Conservation (phyloP, 2,113 vertebrate genomes). For the Oceanites oceanicus region DNA sequence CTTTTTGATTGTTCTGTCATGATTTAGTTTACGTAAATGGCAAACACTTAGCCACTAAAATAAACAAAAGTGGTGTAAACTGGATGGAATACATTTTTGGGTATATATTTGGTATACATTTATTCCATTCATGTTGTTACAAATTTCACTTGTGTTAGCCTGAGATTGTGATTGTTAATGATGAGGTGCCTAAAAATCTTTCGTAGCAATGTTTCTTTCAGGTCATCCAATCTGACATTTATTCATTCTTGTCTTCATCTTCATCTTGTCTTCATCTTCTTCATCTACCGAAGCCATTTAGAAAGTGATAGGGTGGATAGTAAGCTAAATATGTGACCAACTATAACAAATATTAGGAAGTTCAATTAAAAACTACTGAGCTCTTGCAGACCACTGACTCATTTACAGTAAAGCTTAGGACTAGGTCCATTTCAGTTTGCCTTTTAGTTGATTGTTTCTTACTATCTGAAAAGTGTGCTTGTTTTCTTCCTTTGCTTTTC, state of each 20-base stretch:
- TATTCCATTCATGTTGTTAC: neutral
- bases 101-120: neutral
- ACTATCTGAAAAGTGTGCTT: neutral
- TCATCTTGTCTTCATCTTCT: neutral
- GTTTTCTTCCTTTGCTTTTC: neutral
- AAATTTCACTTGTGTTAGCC: constrained; percentile 3
- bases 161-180: neutral
- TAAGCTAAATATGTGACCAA: neutral
- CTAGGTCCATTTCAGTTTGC: neutral
- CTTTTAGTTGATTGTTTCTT: neutral
- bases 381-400: neutral
- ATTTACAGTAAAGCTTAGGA: neutral
- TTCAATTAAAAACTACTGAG: neutral
- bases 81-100: neutral
- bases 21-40: neutral
- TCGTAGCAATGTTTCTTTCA: neutral
- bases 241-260: neutral
- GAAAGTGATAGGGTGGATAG: neutral
- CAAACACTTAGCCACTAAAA: neutral
- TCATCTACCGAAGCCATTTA: neutral
- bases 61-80: neutral
- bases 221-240: neutral
- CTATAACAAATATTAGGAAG: neutral
- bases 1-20: neutral
- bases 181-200: neutral